Evolutionary conservation across 1,140 invertebrate species (phyloP).

Genomic region (Colletes latitarsis): DNA sequence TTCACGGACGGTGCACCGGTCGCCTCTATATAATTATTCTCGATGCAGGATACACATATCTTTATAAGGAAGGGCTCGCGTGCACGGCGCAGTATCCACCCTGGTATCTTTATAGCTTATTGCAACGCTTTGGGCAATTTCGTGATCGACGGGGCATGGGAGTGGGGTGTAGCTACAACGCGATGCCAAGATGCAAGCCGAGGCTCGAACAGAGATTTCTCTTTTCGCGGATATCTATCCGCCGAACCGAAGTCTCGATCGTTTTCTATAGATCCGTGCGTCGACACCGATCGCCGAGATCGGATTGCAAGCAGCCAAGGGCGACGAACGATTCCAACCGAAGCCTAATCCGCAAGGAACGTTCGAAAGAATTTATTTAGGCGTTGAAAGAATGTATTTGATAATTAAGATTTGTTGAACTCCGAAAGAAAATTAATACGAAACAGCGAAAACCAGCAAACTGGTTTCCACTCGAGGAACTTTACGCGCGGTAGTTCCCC

Average conservation of each 20-base stretch:
- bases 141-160: constrained; percentile 52
- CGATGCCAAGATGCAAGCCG: constrained; percentile 29
- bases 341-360: too few relatives aligned
- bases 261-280: background rate
- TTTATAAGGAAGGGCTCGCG: constrained; percentile 61
- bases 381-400: too few relatives aligned
- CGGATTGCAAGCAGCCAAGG: background rate
- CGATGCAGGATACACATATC: constrained; percentile 63
- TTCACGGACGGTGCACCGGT: constrained; percentile 56
- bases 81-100: constrained; percentile 48
- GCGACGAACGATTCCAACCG: too few relatives aligned
- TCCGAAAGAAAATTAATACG: too few relatives aligned
- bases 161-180: constrained; percentile 10
- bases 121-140: constrained; percentile 67
- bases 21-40: constrained; percentile 64
- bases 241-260: background rate
- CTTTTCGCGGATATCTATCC: constrained; percentile 24
- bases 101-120: constrained; percentile 65
- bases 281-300: background rate
- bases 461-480: background rate
- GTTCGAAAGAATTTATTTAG: too few relatives aligned
- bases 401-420: too few relatives aligned
- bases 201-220: background rate
- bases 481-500: constrained; percentile 5
- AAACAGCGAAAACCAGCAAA: too few relatives aligned